Evolutionary conservation across 1,140 invertebrate genomes (phyloP), one percentile per base, ranked within the genome.

Genomic region (Sycophaga agraensis): DNA sequence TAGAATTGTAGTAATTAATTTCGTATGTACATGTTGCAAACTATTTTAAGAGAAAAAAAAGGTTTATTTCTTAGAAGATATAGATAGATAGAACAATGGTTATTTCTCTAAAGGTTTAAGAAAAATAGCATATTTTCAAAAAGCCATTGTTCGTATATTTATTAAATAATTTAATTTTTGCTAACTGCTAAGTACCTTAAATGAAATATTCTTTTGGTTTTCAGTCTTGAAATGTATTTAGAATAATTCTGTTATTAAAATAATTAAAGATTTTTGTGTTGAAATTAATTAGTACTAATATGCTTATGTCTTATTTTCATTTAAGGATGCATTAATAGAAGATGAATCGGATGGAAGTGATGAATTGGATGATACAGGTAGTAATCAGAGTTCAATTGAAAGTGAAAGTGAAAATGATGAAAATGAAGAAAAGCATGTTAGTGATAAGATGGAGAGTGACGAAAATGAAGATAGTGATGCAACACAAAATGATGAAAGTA

Each of bases 361-460:
- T 34, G 4, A 16, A n/a, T 2, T 2, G 14, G 7, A n/a, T 8
- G 14, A 48, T 26, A 14, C 2, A 6, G 16, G 8, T 8, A 28
- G 11, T 16, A 3, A 19, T 26, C 16, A 17, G 31, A 54, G 54
- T 43, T 72, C 76, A 5, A 77, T 80, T 22, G 66, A 78, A 31
- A 74, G 75, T 62, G 69, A 73, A 53, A 68, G 70, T 24, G 66
- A 76, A 58, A 67, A 71, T 51, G 73, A 79, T 17, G 75, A 78
- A 21, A 78, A 81, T 34, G 74, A 83, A 26, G 73, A 78, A 34
- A 77, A 82, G 49, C 79, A 84, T 61, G 84, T 88, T 57, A 84
- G 87, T 70, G 88, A 90, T 73, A 78, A 83, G 56, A 84, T 86
- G 56, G 84, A 87, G 68, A 86, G 88, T 63, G 73, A 77, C 67